phyloP scores from a whole-genome alignment of 2,797 vertebrate species.

The Sandelia bainsii region DNA sequence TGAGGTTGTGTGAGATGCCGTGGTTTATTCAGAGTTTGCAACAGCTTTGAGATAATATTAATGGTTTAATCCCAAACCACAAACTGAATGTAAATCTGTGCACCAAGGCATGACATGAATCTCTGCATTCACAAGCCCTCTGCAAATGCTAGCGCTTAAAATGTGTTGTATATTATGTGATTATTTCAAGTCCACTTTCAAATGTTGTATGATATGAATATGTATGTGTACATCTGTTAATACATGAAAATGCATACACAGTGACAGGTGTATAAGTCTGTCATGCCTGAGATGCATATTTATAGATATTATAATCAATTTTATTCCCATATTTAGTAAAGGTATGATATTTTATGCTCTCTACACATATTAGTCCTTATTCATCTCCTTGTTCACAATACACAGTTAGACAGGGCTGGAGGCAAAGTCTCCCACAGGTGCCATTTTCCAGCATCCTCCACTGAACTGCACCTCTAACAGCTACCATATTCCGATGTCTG shows the following conservation, averaged over 20 bases:
- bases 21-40: conserved; percentile 50
- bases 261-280: conserved; percentile 55
- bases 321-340: conserved; percentile 78
- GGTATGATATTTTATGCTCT: conserved; percentile 69
- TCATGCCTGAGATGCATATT: conserved; percentile 73
- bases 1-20: conserved; percentile 37
- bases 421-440: conserved; percentile 82
- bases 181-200: conserved; percentile 72
- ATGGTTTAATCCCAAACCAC: conserved; percentile 59
- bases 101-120: conserved; percentile 60
- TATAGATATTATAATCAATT: conserved; percentile 80
- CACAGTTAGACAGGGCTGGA: conserved; percentile 79
- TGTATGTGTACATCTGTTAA: conserved; percentile 80
- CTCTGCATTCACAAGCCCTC: conserved; percentile 45
- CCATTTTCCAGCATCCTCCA: conserved; percentile 77
- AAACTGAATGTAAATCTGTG: conserved; percentile 74
- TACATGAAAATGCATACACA: conserved; percentile 73
- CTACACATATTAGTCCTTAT: conserved; percentile 63
- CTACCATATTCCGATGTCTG: conserved; percentile 34
- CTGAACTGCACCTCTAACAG: conserved; percentile 58
- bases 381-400: conserved; percentile 64
- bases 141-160: conserved; percentile 61
- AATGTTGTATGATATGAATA: conserved; percentile 79
- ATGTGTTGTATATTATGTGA: conserved; percentile 81
- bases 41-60: conserved; percentile 47